phyloP scores from a whole-genome alignment of 2,113 vertebrate species.

The Plestiodon gilberti region DNA sequence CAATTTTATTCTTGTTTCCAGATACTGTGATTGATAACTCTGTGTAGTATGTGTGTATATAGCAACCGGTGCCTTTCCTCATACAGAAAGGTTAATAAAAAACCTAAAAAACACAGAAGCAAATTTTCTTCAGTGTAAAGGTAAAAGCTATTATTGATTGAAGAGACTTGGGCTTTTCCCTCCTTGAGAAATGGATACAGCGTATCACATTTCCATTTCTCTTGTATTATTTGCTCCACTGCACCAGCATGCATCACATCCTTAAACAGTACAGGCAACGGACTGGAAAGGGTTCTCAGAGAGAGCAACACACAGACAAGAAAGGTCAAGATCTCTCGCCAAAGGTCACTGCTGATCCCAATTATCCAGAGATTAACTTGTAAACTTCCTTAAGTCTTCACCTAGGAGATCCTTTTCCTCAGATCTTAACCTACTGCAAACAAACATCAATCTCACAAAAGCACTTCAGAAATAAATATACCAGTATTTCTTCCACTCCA shows the following conservation, averaged over 20 bases:
- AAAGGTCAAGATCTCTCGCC: not conserved
- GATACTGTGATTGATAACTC: slow-evolving; percentile 33
- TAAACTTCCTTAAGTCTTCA: not conserved
- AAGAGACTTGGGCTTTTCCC: slow-evolving; percentile 18
- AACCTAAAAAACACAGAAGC: not conserved
- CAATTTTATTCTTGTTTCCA: slow-evolving; percentile 39
- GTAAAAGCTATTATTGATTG: slow-evolving; percentile 48
- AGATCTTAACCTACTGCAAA: not conserved
- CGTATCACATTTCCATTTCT: slow-evolving; percentile 26
- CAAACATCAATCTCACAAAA: not conserved
- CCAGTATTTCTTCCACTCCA: not conserved
- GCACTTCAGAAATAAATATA: not conserved
- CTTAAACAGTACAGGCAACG: not conserved
- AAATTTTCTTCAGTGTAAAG: slow-evolving; percentile 36
- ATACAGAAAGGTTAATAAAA: not conserved
- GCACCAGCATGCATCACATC: not conserved
- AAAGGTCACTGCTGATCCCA: not conserved
- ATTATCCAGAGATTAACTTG: slow-evolving; percentile 14
- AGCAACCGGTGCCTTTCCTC: slow-evolving; percentile 27
- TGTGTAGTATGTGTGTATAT: not conserved
- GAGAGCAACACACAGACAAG: not conserved
- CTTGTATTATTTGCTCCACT: not conserved
- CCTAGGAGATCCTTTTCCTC: not conserved
- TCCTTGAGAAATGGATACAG: not conserved
- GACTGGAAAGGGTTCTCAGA: slow-evolving; percentile 9